These are phyloP conservation scores for Conomelus anceps DNA, from an alignment of 2,888 invertebrate genomes.

Conservation along the genomic window DNA sequence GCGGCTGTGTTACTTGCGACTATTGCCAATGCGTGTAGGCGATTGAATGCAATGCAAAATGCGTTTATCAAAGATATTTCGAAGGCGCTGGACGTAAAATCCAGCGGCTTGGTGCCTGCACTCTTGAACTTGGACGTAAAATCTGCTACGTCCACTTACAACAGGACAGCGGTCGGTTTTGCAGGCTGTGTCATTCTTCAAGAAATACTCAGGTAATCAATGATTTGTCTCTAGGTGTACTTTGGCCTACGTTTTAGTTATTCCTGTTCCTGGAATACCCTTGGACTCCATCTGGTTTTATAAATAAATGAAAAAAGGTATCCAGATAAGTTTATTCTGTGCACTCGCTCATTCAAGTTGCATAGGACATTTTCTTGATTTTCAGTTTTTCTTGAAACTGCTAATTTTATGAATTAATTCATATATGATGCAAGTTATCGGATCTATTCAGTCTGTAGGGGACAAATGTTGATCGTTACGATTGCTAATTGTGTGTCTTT, in stretches of 20 bases:
- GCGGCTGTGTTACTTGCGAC: background rate
- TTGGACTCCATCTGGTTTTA: too few relatives aligned
- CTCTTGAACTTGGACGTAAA: background rate
- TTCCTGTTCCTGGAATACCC: too few relatives aligned
- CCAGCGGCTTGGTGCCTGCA: background rate
- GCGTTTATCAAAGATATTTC: background rate
- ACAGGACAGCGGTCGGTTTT: background rate
- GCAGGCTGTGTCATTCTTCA: background rate
- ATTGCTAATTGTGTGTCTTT: too few relatives aligned
- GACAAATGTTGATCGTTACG: too few relatives aligned
- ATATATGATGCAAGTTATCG: too few relatives aligned
- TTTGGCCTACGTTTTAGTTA: too few relatives aligned
- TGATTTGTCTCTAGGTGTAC: background rate
- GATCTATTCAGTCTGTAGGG: too few relatives aligned
- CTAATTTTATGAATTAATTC: too few relatives aligned
- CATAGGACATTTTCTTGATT: too few relatives aligned
- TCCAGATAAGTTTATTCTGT: background rate
- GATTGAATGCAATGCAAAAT: background rate
- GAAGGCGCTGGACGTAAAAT: background rate
- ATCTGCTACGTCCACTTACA: background rate
- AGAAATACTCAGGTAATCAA: background rate
- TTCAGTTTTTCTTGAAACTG: too few relatives aligned
- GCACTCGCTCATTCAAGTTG: too few relatives aligned
- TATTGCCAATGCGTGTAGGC: background rate
- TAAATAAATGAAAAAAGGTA: too few relatives aligned